Percentiles rank a stretch among this genome's conserved stretches.
phyloP scores from a whole-genome alignment of 2,797 vertebrate species.

The Acipenser transmontanus region DNA sequence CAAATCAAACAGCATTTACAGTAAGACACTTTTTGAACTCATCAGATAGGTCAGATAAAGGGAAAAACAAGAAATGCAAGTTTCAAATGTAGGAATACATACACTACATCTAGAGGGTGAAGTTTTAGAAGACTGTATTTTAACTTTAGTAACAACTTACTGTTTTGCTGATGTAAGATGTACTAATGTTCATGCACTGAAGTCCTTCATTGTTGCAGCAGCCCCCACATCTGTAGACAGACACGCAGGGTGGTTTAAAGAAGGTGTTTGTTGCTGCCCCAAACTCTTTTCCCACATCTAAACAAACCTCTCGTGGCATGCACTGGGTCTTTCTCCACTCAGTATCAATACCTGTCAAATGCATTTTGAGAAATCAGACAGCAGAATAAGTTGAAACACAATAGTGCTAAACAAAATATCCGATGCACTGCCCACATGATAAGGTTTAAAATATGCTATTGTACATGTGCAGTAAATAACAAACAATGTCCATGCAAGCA shows the following conservation, averaged over 20 bases:
- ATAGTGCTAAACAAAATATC: too few relatives aligned
- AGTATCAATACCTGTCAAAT: conserved; percentile 88
- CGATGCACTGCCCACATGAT: too few relatives aligned
- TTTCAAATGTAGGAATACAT: too few relatives aligned
- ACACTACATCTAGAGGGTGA: too few relatives aligned
- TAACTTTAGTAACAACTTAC: conserved; percentile 56
- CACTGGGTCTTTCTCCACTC: conserved; percentile 98
- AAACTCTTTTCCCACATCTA: conserved; percentile 97
- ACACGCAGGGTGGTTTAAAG: conserved; percentile 98
- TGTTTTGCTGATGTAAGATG: conserved; percentile 91
- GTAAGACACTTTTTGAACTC: too few relatives aligned
- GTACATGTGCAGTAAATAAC: too few relatives aligned
- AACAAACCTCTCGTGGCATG: conserved; percentile 91
- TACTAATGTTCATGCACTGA: conserved; percentile 91
- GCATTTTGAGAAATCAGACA: conserved; percentile 39
- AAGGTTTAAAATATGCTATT: too few relatives aligned
- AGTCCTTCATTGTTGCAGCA: conserved; percentile 97
- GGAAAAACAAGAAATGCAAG: too few relatives aligned
- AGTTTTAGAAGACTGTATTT: too few relatives aligned
- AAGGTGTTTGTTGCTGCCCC: conserved; percentile 96
- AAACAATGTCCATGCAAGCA: too few relatives aligned
- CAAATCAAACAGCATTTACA: too few relatives aligned
- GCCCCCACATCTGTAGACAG: conserved; percentile 97
- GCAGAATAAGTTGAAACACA: neutral
- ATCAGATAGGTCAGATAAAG: too few relatives aligned